Evolutionary conservation across 2,113 vertebrate genomes (phyloP), one percentile per base, ranked within the genome.

Genomic region (Nothoprocta pentlandii): DNA sequence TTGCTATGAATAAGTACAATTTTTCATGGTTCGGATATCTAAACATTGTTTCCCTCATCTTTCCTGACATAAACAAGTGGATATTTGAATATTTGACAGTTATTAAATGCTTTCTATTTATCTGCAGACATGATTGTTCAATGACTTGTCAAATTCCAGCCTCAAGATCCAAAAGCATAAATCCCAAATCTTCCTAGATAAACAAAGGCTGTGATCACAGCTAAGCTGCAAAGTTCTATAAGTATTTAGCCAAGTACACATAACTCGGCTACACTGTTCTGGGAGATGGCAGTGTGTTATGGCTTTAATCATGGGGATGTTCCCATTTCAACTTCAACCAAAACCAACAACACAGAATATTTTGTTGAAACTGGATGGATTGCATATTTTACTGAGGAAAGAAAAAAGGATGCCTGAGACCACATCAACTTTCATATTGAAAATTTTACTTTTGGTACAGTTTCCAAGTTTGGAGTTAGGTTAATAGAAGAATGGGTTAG

Each of bases 151-250:
- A 39, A 63, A 63, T 36, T 23, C 61, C 23, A 63, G 19, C 36
- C 26, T 79, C 13, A 54, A 34, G n/a, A 63, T 6, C 10, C 28
- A 17, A 12, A 51, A 8, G 6, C 62, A 6, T 53, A 28, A 70
- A 70, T 58, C 10, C 9, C 5, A 25, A 71, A 1, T 51, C 12
- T 71, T 76, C 58, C 32, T n/a, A 68, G 19, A 22, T 5, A 53
- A 63, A n/a, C 3, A 41, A 73, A 71, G 4, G 0, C 0, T 63
- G 10, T 9, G 76, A 2, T 76, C 30, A 41, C 3, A 26, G 41
- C 13, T 30, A 53, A 80, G 80, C 15, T 56, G 9, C 32, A 78
- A 90, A 85, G 34, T 39, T 81, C 74, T 81, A 15, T 32, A 62
- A 30, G 28, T 32, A 11, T 26, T 76, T 64, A 46, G 8, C 3